Evolutionary conservation across 1,140 invertebrate genomes (phyloP), one percentile per base, ranked within the genome.

Genomic region (Rhizoglyphus robini): DNA sequence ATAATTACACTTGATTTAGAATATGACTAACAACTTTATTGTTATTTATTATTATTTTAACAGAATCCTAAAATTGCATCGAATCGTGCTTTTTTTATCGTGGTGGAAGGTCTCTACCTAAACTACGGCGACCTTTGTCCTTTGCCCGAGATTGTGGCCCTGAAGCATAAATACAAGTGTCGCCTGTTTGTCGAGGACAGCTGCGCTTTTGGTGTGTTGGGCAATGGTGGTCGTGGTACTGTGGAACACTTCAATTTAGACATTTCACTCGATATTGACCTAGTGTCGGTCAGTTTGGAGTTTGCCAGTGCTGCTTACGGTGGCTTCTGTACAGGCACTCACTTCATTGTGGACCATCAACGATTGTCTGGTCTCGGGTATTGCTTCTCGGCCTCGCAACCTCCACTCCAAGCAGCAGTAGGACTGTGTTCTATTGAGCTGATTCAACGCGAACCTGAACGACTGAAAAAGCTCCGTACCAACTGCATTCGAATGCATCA

Each of bases 311-410:
- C 83, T n/a, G 86, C 87, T 4, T 85, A 91, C 72, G 95, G 95
- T 15, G 95, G 95, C 0, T 98, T 98, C 76, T 95, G 91, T 73
- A 86, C 87, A 32, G 95, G 95, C 8, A 86, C 89, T 8, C 85
- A 89, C 58, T 98, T 88, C 74, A 86, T 99, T 54, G 86, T 97
- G 25, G 93, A 97, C 73, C 95, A 98, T 77, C 95, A 99, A 74
- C 73, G 78, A 46, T 69, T 81, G 36, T 79, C 77, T 64, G 82
- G 81, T 15, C 74, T 80, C 78, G 87, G 88, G 1, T 98, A 98
- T 74, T 97, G 94, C 75, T 99, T 98, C 75, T 98, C 94, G 5
- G 95, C 95, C 13, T 97, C 95, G 0, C 76, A 92, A 46, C 93
- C 95, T 4, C 95, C 95, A 2, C 82, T 96, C 74, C 75, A 96